Base-by-base conservation (phyloP, 2,797 vertebrate genomes). In the Labroides dimidiatus region DNA sequence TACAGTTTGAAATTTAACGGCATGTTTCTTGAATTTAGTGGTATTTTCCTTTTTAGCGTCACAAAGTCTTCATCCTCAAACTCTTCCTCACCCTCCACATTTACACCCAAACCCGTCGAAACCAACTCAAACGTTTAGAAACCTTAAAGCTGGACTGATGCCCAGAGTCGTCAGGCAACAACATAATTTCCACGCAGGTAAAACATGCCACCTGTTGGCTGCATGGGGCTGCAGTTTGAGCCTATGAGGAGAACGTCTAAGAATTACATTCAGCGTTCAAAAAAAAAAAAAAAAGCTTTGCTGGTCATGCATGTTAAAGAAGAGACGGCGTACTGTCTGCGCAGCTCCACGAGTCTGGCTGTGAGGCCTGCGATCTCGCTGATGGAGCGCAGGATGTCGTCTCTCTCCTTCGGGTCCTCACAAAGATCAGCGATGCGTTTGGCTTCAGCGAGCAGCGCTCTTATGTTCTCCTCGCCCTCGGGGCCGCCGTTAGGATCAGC, bases 371-470 rank as follows among this genome's bases (percentile, higher is more conserved):
- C 95, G n/a, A 99, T 98, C 82, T 99, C 97, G n/a, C 95, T 94
- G 81, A 99, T 86, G 70, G 97, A 99, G 65, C 96, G 96, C 37
- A 98, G 93, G 82, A 99, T 99, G 81, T 99, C 98, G 10, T 98
- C 98, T 82, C 96, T 94, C 76, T 99, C 98, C 86, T 97, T 98
- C 48, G 96, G 97, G 71, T 99, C 97, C 70, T 99, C 98, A 79
- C 97, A 99, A 0, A 99, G 81, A 51, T 98, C 97, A 0, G 97
- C 97, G 4, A 99, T 97, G 81, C 96, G 97, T 81, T 97, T 96
- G 61, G 98, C 97, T 88, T 99, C 97, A 6, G 94, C 90, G 72
- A 99, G 92, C 68, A 99, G 92, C 0, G 95, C 96, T 71, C 95
- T 89, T 84, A 99, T 96, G 72, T 97, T 96, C 72, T 99, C 98